phyloP scores from a whole-genome alignment of 2,113 vertebrate genomes.

The Siniperca chuatsi region DNA sequence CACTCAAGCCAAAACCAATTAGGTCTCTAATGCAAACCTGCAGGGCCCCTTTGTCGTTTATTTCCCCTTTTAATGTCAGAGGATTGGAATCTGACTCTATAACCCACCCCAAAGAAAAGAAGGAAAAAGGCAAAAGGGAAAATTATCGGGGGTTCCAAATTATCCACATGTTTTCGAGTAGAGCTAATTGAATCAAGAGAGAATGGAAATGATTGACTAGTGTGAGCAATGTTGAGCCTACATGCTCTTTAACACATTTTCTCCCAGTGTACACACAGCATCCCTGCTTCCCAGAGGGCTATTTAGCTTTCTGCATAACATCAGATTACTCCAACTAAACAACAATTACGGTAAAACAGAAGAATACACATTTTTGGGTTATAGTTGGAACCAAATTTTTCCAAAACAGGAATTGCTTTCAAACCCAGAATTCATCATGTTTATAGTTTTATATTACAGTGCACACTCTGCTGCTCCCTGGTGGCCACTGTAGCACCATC shows the following conservation, averaged over 20 bases:
- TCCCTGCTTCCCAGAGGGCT: conserved; percentile 48
- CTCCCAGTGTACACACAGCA: conserved; percentile 52
- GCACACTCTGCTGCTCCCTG: conserved; percentile 78
- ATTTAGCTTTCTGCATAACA: conserved; percentile 53
- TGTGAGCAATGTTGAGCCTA: conserved; percentile 63
- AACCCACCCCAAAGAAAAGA: conserved; percentile 72
- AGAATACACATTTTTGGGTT: conserved; percentile 15
- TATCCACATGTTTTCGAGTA: conserved; percentile 74
- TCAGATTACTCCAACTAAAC: conserved; percentile 56
- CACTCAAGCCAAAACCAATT: conserved; percentile 86
- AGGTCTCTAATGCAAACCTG: conserved; percentile 85
- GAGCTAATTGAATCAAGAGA: conserved; percentile 77
- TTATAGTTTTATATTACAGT: conserved; percentile 39
- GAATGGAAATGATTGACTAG: conserved; percentile 75
- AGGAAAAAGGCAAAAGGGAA: conserved; percentile 54
- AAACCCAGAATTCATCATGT: conserved; percentile 22
- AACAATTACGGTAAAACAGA: conserved; percentile 42
- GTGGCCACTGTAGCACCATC: conserved; percentile 66
- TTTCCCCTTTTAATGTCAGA: conserved; percentile 85
- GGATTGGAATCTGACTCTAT: conserved; percentile 83
- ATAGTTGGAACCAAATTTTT: conserved; percentile 15
- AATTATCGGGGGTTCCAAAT: conserved; percentile 73
- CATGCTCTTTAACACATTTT: conserved; percentile 66
- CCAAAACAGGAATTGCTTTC: conserved; percentile 30
- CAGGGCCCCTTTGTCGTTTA: conserved; percentile 85